Percentiles rank a stretch among this genome's conserved stretches.
Conservation (phyloP, 2,888 invertebrate species). For the Anaspis maculata region DNA sequence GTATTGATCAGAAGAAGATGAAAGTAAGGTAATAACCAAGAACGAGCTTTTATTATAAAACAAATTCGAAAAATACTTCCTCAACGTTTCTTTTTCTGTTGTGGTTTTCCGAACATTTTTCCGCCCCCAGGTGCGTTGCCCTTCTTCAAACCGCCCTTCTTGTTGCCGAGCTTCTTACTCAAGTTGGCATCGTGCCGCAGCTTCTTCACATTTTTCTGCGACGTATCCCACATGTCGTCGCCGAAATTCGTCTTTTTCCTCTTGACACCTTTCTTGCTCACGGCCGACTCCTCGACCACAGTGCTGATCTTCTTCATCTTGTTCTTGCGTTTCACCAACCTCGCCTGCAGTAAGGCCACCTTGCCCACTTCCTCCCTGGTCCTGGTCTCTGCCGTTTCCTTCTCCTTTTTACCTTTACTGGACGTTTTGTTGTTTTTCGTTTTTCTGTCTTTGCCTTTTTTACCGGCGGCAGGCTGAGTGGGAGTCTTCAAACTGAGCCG, state of each 20-base stretch:
- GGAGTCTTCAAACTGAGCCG: conserved; percentile 44
- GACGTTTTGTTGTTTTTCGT: conserved; percentile 11
- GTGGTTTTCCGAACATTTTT: background rate
- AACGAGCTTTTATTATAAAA: too few species aligned
- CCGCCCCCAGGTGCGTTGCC: too few species aligned
- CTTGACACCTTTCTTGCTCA: conserved; percentile 38
- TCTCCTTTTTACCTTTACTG: conserved; percentile 2
- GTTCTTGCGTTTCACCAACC: conserved; percentile 69
- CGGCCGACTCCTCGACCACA: conserved; percentile 42
- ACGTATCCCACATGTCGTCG: conserved; percentile 73
- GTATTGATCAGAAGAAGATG: too few species aligned
- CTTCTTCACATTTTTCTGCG: conserved; percentile 64
- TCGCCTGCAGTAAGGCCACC: conserved; percentile 74
- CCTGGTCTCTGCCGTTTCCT: conserved; percentile 53
- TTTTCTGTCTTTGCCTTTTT: too few species aligned
- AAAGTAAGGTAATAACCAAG: too few species aligned
- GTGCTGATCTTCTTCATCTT: conserved; percentile 61
- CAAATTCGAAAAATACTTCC: too few species aligned
- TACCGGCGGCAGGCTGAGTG: too few species aligned
- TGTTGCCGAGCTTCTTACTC: conserved; percentile 20
- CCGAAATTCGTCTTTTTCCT: conserved; percentile 69
- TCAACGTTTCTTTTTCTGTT: background rate
- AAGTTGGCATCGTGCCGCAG: conserved; percentile 59
- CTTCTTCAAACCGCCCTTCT: conserved; percentile 7
- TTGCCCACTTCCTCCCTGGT: conserved; percentile 54